phyloP scores from a whole-genome alignment of 2,888 invertebrate genomes.

The Aspidapion aeneum region DNA sequence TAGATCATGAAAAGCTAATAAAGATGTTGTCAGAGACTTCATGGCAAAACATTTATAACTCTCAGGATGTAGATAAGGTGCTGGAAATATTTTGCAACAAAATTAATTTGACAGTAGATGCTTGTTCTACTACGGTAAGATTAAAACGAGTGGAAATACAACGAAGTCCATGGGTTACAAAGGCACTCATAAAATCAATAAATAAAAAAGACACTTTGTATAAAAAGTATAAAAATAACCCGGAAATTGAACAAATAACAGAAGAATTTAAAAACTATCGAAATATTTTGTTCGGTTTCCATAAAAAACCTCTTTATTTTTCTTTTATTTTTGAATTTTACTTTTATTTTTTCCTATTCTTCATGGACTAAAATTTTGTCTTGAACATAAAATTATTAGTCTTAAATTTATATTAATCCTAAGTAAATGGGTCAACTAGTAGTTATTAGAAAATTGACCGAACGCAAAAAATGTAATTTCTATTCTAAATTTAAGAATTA shows the following conservation, averaged over 20 bases:
- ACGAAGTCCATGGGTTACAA: slow-evolving; percentile 2
- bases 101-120: background rate
- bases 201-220: slow-evolving; percentile 2
- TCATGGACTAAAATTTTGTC: no score
- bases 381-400: no score
- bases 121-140: background rate
- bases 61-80: background rate
- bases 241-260: background rate
- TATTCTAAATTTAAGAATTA: no score
- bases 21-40: background rate
- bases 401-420: no score
- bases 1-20: background rate
- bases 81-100: background rate
- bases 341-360: no score
- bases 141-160: background rate
- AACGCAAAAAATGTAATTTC: no score
- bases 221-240: slow-evolving; percentile 5
- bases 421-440: no score
- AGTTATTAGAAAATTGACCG: no score
- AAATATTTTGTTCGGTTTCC: no score
- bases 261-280: slow-evolving; percentile 3
- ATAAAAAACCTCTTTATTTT: no score
- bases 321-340: no score
- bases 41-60: background rate
- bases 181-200: slow-evolving; percentile 1